phyloP scores from a whole-genome alignment of 2,113 vertebrate genomes.

The Uria lomvia region DNA sequence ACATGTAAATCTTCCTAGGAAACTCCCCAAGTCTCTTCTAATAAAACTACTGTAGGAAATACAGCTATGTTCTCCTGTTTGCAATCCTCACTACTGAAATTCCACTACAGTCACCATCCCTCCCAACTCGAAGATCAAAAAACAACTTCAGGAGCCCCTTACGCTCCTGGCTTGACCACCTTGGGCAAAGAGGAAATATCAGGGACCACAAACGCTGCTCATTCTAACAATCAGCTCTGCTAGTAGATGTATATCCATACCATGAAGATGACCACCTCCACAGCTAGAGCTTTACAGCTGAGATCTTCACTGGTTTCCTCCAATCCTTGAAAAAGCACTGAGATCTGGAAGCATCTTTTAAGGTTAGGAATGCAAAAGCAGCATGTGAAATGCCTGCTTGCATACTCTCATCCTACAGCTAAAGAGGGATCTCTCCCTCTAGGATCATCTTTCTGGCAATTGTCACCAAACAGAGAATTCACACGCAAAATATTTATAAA shows the following conservation, averaged over 20 bases:
- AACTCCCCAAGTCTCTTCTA: not conserved
- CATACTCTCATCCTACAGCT: not conserved
- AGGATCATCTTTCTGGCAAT: not conserved
- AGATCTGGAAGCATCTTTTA: not conserved
- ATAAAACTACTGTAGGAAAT: not conserved
- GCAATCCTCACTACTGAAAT: not conserved
- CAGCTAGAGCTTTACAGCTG: not conserved
- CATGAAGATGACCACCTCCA: not conserved
- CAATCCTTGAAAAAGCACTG: not conserved
- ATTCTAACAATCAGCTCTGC: not conserved
- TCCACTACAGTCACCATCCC: not conserved
- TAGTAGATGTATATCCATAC: not conserved
- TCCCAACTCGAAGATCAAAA: not conserved
- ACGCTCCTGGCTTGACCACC: not conserved
- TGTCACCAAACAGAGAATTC: not conserved
- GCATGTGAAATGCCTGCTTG: not conserved
- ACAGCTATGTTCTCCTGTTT: not conserved
- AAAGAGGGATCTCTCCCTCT: not conserved
- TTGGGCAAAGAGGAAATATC: not conserved
- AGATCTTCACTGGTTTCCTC: not conserved
- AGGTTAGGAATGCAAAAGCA: not conserved
- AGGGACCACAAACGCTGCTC: not conserved
- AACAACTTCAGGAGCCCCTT: not conserved
- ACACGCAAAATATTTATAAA: not conserved
- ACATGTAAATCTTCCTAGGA: not conserved